A percentile compares a stretch with the other conserved stretches of the same genome.
These are phyloP conservation scores for Cololabis saira DNA, from an alignment of 2,113 vertebrate genomes.

Conservation along the genomic window DNA sequence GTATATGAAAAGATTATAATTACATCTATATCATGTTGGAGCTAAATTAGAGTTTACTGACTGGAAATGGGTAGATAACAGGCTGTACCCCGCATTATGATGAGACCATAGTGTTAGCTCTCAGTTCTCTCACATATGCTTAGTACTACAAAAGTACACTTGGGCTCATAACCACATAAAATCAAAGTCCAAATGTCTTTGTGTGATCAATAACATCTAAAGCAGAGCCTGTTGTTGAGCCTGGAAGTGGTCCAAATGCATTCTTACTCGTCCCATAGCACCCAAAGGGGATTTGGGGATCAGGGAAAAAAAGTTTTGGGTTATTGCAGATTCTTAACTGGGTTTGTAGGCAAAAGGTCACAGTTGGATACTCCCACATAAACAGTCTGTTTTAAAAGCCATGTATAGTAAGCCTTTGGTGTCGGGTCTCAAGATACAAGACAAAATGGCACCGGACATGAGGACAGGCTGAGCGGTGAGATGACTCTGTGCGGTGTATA, in stretches of 20 bases:
- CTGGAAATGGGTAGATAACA: neutral
- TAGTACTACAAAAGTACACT: neutral
- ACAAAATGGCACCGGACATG: slow-evolving; percentile 62
- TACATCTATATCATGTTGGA: neutral
- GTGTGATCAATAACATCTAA: slow-evolving; percentile 20
- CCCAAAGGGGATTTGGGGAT: slow-evolving; percentile 24
- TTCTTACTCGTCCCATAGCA: neutral
- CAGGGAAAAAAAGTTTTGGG: slow-evolving; percentile 28
- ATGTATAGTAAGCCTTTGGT: slow-evolving; percentile 63
- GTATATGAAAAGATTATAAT: too few relatives aligned
- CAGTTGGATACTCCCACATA: slow-evolving; percentile 37
- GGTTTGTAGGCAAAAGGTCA: slow-evolving; percentile 65
- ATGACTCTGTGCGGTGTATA: slow-evolving; percentile 19
- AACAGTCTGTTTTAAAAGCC: slow-evolving; percentile 44
- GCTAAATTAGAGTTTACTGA: neutral
- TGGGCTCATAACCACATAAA: slow-evolving; percentile 5
- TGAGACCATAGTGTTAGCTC: neutral
- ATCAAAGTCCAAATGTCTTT: slow-evolving; percentile 2
- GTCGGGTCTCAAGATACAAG: slow-evolving; percentile 63
- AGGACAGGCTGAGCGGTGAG: slow-evolving; percentile 24
- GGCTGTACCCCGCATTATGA: neutral
- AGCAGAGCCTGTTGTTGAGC: slow-evolving; percentile 3
- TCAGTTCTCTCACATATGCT: too few relatives aligned
- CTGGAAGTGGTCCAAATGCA: slow-evolving; percentile 1
- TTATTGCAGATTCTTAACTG: slow-evolving; percentile 32